Evolutionary conservation across 2,797 vertebrate genomes (phyloP), one percentile per base, ranked within the genome.

Genomic region (Dromococcyx pavoninus): DNA sequence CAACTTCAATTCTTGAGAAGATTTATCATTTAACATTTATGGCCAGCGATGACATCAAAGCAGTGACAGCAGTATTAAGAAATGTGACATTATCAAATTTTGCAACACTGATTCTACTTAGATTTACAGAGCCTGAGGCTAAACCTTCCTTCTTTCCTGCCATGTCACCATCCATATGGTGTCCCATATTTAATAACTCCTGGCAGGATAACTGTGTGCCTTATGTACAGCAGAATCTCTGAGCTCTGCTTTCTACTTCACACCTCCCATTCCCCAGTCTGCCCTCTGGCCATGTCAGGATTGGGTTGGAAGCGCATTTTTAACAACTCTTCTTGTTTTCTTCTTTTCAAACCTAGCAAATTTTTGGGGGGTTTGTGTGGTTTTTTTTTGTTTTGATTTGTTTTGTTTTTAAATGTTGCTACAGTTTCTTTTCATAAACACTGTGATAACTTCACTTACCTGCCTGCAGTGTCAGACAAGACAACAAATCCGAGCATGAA

Each of bases 81-180:
- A 73, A 70, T 22, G 4, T 58, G 28, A 37, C 9, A 1, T 33
- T 18, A 28, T 50, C 32, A 57, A 28, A 27, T 72, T 84, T 37
- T 27, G 21, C 3, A 2, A 13, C 7, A 13, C 16, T 9, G 13
- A 15, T 71, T 71, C 25, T 64, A 13, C 28, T 77, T 44, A 8
- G 0, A 11, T 35, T 79, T 41, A 13, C 7, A 11, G 21, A 24
- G 48, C 33, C 0, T 1, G 41, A 73, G 46, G 37, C 1, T 2
- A 62, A 62, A 33, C 1, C 27, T 67, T 2, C 0, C 7, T 77
- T n/a, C 35, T 46, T 28, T 57, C 70, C 58, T 77, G 25, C 13
- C 3, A 1, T 23, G 17, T 27, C 25, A 19, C 13, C 5, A 9
- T 46, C 77, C 2, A 3, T 5, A 1, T 1, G 4, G 3, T 41